These are phyloP conservation scores for Cheilosia soror DNA, from an alignment of 2,888 invertebrate genomes.

Conservation along the genomic window DNA sequence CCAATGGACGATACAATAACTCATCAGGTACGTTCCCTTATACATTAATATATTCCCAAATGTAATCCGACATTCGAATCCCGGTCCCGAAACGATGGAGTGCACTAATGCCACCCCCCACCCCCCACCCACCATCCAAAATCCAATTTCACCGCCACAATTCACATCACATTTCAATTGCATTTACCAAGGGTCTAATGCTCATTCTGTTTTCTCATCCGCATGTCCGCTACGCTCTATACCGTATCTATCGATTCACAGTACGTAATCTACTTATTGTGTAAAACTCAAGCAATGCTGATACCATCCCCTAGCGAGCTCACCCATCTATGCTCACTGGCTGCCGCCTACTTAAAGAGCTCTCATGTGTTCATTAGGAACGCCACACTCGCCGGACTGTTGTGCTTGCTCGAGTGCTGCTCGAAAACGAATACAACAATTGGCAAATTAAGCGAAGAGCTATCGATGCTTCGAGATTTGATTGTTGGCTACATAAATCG, in stretches of 20 bases:
- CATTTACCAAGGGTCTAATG: conserved; percentile 59
- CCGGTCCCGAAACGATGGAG: neutral
- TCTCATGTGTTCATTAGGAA: conserved; percentile 83
- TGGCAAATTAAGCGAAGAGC: conserved; percentile 83
- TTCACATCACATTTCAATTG: conserved; percentile 53
- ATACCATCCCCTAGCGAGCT: conserved; percentile 82
- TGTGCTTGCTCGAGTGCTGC: conserved; percentile 83
- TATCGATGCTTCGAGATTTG: conserved; percentile 82
- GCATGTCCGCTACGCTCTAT: conserved; percentile 1
- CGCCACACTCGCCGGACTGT: conserved; percentile 82
- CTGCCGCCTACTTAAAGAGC: conserved; percentile 83
- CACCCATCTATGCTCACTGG: conserved; percentile 82
- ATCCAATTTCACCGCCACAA: conserved; percentile 4
- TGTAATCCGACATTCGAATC: conserved; percentile 44
- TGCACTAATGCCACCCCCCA: conserved; percentile 44
- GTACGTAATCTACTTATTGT: conserved; percentile 83
- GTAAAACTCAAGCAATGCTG: conserved; percentile 83
- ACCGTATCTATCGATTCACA: conserved; percentile 62
- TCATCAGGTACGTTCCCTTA: conserved; percentile 84
- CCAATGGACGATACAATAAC: conserved; percentile 91
- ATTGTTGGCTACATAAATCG: conserved; percentile 83
- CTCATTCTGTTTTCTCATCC: conserved; percentile 58
- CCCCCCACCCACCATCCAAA: neutral
- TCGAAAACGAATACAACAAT: conserved; percentile 83
- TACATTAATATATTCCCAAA: conserved; percentile 37